Conservation (phyloP, 1,140 invertebrate species). For the Bombyx mori region DNA sequence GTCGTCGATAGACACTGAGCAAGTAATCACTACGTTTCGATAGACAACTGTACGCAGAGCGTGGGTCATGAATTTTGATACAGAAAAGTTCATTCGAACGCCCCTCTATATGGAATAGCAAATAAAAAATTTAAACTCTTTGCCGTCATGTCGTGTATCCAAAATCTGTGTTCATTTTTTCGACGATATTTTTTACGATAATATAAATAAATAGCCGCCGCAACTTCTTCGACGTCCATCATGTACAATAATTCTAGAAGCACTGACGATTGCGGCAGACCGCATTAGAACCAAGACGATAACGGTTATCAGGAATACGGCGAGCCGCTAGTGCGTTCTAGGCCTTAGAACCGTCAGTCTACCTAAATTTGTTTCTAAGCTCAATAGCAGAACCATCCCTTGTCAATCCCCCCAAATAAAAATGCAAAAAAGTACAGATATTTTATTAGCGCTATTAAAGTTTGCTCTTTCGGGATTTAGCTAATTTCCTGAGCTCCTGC, state of each 20-base stretch:
- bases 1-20: no score
- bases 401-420: no score
- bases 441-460: conserved; percentile 10
- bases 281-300: conserved; percentile 3
- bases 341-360: no score
- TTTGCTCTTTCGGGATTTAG: conserved; percentile 34
- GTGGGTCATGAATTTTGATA: no score
- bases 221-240: conserved; percentile 3
- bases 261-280: neutral
- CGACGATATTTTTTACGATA: conserved; percentile 1
- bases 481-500: conserved; percentile 63
- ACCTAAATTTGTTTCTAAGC: no score
- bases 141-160: neutral
- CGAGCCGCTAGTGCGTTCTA: neutral
- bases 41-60: no score
- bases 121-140: neutral
- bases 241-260: neutral
- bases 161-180: conserved; percentile 3
- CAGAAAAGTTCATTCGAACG: no score
- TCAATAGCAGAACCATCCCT: no score
- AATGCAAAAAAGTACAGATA: no score
- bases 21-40: no score
- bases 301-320: neutral
- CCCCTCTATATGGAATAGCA: no score
- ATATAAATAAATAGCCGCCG: conserved; percentile 1